Base-by-base conservation (phyloP, 2,888 invertebrate species). In the Cephus nigrinus region DNA sequence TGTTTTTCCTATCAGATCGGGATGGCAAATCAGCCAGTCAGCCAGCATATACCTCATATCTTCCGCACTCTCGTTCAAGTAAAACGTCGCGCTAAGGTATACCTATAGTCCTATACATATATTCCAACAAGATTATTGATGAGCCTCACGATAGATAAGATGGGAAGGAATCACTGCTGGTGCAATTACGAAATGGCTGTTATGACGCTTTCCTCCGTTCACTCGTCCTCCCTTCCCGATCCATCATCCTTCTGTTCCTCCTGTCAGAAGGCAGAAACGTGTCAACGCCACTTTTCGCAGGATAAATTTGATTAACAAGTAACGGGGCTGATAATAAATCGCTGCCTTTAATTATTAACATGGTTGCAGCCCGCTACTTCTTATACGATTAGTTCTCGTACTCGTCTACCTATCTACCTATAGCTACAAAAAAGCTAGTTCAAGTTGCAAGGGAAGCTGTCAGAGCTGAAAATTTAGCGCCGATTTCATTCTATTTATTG, bases 151-250 rank as follows among this genome's bases (percentile, higher is more conserved):
- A 88, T 88, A 87, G 89, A 88, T 87, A 87, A 89, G 89, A 88
- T 82, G 86, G 82, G 78, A 85, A 85, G 84, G 86, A 88, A 86
- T 89, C 87, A 86, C 85, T 87, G 85, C 84, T 84, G 85, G 85
- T 84, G 86, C 89, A 89, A 89, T 89, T 88, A 87, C 88, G 86
- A 87, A 88, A 89, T 88, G 83, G 86, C 86, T 86, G 86, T 86
- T 87, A 85, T 81, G 82, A 86, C 83, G 82, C 84, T 81, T 85
- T 84, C 80, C 81, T 77, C 82, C 79, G 80, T 84, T 84, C 84
- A 86, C 84, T 84, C 84, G 81, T 80, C 82, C 81, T 78, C 80
- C 80, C 80, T 82, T 79, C 86, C 79, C 86, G 84, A 89, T 89
- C 89, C 84, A 89, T 89, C 89, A 89, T 89, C 86, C 85, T 85